Evolutionary conservation across 2,797 vertebrate species (phyloP).

Genomic region (Hydrolagus colliei): DNA sequence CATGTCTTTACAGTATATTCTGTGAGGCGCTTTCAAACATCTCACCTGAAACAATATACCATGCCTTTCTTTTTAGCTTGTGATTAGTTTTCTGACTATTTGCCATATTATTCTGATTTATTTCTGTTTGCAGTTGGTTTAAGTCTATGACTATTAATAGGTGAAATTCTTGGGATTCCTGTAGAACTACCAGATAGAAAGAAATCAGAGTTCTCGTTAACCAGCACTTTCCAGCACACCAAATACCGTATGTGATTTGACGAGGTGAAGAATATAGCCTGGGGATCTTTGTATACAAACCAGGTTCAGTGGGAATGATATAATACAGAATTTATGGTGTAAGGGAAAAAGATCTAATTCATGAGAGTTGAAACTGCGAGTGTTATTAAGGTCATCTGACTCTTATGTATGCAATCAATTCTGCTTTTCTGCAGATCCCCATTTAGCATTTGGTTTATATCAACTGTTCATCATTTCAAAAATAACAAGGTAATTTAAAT

Average conservation of each 20-base stretch:
- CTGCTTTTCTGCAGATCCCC: neutral
- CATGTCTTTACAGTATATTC: no score
- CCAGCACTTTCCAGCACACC: neutral
- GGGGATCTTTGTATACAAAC: neutral
- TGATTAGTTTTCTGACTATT: no score
- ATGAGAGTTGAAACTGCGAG: neutral
- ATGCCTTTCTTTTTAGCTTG: no score
- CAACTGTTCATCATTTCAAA: conserved; percentile 19
- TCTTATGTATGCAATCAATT: neutral
- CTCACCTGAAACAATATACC: no score
- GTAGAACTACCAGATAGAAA: neutral
- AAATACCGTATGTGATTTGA: no score
- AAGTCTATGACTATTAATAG: neutral
- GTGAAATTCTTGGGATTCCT: neutral
- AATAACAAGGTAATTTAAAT: neutral
- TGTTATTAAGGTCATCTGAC: neutral
- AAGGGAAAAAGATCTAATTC: neutral
- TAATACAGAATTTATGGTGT: neutral
- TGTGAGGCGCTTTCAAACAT: no score
- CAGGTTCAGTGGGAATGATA: neutral
- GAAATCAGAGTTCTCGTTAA: neutral
- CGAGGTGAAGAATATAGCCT: neutral
- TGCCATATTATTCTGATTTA: no score
- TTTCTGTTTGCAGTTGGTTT: neutral
- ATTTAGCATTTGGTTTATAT: neutral